Base-by-base conservation (phyloP, 2,797 vertebrate genomes). In the Peromyscus eremicus region DNA sequence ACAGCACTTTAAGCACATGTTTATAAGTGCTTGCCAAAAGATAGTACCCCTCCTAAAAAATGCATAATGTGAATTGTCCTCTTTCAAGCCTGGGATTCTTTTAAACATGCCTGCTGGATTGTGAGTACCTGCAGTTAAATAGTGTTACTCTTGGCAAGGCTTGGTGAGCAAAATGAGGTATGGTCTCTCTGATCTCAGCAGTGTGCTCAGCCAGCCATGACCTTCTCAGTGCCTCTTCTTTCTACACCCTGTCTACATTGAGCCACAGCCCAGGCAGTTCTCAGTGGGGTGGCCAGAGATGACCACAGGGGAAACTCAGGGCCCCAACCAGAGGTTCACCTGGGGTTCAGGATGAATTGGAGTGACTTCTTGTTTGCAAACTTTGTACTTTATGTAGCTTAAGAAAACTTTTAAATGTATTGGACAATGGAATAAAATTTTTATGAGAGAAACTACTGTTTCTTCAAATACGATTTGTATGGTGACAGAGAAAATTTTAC, bases 41-140 rank as follows among this genome's bases (percentile, higher is more conserved):
- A 97, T 98, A 97, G 90, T 97, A 98, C 98, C 96, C 98, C 79
- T 98, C 97, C 97, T 90, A 96, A 98, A 98, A 99, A 98, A 98
- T 94, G 91, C 89, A 66, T 29, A 32, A 98, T 98, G 98, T 98
- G 98, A 99, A 98, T 98, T 96, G 97, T 96, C 97, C 94, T 98
- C 97, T 98, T 98, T 98, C 98, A 98, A 98, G 98, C 96, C 96
- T 83, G 68, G 94, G 97, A 98, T 98, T 98, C 98, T 97, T 98
- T 98, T 97, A 98, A 98, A 98, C 96, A 94, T 97, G 98, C 98
- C 98, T 97, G 96, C 98, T 98, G 98, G 97, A 97, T 98, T 98
- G 98, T 97, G 98, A 99, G 98, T 99, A 99, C 99, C 99, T 99
- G 98, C 98, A 98, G 99, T 98, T 99, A 99, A 98, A 98, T 98